These are phyloP conservation scores for Oncorhynchus gorbuscha DNA, from an alignment of 2,113 vertebrate species.

Conservation along the genomic window DNA sequence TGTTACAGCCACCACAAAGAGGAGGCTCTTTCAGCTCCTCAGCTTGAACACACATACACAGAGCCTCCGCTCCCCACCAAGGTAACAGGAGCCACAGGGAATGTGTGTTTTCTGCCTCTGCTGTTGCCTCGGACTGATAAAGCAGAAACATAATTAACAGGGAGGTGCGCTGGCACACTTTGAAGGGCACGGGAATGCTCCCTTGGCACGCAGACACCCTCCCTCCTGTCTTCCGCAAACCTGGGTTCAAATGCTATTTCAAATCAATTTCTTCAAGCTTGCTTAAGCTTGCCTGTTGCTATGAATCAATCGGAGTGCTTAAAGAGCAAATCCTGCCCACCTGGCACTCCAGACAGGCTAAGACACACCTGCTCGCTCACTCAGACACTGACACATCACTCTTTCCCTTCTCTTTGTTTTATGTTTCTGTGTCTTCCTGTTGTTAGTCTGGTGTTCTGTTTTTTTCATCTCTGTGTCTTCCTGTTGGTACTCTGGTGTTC, in stretches of 20 bases:
- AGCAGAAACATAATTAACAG: conserved; percentile 69
- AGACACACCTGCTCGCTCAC: neutral
- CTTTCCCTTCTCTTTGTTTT: neutral
- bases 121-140: conserved; percentile 47
- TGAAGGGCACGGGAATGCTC: conserved; percentile 46
- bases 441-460: too few relatives aligned
- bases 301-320: too few relatives aligned
- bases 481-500: too few relatives aligned
- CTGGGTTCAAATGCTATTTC: neutral
- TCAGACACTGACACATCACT: neutral
- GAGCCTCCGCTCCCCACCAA: conserved; percentile 21
- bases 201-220: conserved; percentile 31
- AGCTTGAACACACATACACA: neutral
- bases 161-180: conserved; percentile 50
- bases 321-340: too few relatives aligned
- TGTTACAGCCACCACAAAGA: conserved; percentile 60
- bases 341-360: neutral
- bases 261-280: too few relatives aligned
- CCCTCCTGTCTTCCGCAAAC: neutral
- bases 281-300: too few relatives aligned
- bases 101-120: conserved; percentile 41
- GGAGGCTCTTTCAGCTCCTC: conserved; percentile 53
- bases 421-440: too few relatives aligned
- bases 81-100: conserved; percentile 68
- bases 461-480: too few relatives aligned